Evolutionary conservation across 1,140 invertebrate species (phyloP), one percentile per base, ranked within the genome.

Genomic region (Cyphomyrmex costatus): DNA sequence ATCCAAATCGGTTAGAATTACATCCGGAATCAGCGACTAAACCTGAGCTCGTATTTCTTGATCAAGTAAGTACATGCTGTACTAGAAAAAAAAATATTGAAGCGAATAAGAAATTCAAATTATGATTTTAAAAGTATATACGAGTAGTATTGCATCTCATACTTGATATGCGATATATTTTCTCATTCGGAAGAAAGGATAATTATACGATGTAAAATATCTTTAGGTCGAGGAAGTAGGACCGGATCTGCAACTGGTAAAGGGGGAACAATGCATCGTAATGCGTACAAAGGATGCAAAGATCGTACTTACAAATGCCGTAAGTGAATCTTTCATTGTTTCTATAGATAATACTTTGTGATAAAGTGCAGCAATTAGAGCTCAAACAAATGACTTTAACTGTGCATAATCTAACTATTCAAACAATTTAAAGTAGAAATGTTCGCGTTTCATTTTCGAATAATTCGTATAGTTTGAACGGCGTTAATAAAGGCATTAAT

Each of bases 21-120:
- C 98, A 99, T 95, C 97, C 98, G 1, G 98, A 99, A 93, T 98
- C 97, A 58, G 96, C 97, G 84, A 98, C 96, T 88, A 99, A 99
- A 93, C 98, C 99, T 2, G 99, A 99, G 95, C 96, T 99, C 92
- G 97, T 99, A 68, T 98, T 99, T 90, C 98, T 99, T 96, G 99
- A 99, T 95, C 98, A 98, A 94, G 97, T 98, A 89, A 92, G 94
- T 86, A 87, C 60, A 86, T 92, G 3, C 80, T 19, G 4, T n/a
- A 51, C n/a, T 8, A 14, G 2, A 5, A 0, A 49, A 0, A 49
- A 60, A n/a, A 61, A 60, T 42, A 76, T 24, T 21, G n/a, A 30
- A 24, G 10, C 5, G 42, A 1, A 36, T 30, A 12, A 51, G 21
- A 56, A 12, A 16, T 42, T 30, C 8, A 42, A 63, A 21, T 78